Base-by-base conservation (phyloP, 2,888 invertebrate species). In the Sinelater perroti region DNA sequence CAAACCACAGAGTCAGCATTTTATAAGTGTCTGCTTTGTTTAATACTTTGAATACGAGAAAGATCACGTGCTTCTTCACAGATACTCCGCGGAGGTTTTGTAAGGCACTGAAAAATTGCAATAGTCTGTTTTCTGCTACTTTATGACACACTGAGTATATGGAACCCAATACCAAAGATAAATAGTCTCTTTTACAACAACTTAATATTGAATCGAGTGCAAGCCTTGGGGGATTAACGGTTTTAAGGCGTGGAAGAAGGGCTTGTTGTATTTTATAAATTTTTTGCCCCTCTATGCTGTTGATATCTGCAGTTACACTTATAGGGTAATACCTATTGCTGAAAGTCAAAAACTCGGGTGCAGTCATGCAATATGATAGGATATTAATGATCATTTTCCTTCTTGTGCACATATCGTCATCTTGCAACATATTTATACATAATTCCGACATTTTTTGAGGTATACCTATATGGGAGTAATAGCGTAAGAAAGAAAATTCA, bases 41-140 rank as follows among this genome's bases (percentile, higher is more conserved):
- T n/a, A n/a, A n/a, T n/a, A n/a, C n/a, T n/a, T n/a, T 20, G 3
- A 44, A 24, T 1, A 49, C 13, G 14, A 62, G 21, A 28, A 36
- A 40, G 2, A 62, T 10, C 8, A 26, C 35, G 6, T 56, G 57
- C 42, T 62, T 60, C 5, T 44, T 50, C 6, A 52, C 26, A 2
- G 56, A 50, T 7, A 52, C 40, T 7, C 47, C 21, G 5, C 18
- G 14, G n/a, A n/a, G n/a, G 1, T 50, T 30, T 7, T 14, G 13
- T 21, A 62, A 51, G 6, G 26, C 28, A 18, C 20, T 11, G 6
- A 62, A 40, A 24, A 57, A 26, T n/a, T 5, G 5, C 1, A 31
- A 10, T 5, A 57, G 28, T 31, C 31, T 30, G 4, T 40, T 24
- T 40, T 62, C 60, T 3, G 44, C 46, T 11, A 52, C 38, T 8